These are phyloP conservation scores for Dasypolia templi DNA, from an alignment of 2,888 invertebrate genomes.

Conservation along the genomic window DNA sequence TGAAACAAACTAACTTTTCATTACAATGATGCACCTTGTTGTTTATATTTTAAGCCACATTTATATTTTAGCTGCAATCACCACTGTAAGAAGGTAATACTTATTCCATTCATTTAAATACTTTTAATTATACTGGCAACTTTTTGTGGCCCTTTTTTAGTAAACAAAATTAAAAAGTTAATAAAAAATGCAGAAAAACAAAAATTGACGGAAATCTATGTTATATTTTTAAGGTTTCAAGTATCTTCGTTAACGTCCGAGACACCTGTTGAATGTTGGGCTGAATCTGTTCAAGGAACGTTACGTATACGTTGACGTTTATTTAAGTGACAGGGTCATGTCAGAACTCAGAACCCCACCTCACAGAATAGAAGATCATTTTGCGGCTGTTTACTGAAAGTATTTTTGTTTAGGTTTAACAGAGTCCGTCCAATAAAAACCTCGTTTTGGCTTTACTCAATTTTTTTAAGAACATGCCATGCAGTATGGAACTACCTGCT, in stretches of 20 bases:
- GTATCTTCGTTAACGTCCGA: background rate
- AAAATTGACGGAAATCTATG: background rate
- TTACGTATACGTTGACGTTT: background rate
- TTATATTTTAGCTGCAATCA: background rate
- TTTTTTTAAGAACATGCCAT: conserved; percentile 8
- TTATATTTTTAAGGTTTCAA: background rate
- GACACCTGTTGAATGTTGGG: conserved; percentile 31
- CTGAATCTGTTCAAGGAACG: conserved; percentile 16
- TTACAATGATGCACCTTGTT: conserved; percentile 26
- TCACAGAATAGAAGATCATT: background rate
- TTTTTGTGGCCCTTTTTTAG: background rate
- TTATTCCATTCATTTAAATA: background rate
- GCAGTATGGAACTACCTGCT: conserved; percentile 7
- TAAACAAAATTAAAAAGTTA: background rate
- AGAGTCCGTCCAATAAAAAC: background rate
- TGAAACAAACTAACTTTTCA: conserved; percentile 50
- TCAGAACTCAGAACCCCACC: background rate
- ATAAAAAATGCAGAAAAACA: background rate
- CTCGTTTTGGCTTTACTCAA: conserved; percentile 21
- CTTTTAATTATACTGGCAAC: background rate
- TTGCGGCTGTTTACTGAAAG: background rate
- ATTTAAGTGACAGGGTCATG: background rate
- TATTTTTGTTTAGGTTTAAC: background rate
- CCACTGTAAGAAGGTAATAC: background rate
- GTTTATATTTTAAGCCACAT: background rate